Percentiles rank a stretch among this genome's conserved stretches.
Conservation (phyloP, 30 jellyfish, hydroid and myxozoan species). For the Catostylus mosaicus region DNA sequence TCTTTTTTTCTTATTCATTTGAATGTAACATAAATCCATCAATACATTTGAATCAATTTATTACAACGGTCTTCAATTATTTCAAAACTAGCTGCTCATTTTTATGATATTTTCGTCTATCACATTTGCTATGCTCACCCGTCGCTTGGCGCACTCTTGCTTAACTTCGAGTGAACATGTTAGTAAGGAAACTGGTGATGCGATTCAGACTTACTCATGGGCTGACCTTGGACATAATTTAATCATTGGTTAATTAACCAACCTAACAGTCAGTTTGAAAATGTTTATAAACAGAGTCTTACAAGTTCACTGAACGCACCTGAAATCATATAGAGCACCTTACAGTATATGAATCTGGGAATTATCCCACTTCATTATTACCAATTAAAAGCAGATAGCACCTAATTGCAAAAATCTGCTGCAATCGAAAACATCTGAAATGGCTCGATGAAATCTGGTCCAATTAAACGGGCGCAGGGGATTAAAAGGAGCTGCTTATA, state of each 20-base stretch:
- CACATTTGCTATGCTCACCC: slow-evolving; percentile 40
- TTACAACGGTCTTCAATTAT: background rate
- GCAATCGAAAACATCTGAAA: no score
- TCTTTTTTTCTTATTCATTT: slow-evolving; percentile 40
- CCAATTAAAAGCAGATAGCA: no score
- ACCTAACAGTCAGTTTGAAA: slow-evolving; percentile 40
- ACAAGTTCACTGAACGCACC: slow-evolving; percentile 38
- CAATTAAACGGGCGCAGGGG: no score
- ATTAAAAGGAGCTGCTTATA: no score
- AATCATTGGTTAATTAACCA: slow-evolving; percentile 46
- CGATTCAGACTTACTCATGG: slow-evolving; percentile 40
- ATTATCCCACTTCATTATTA: no score
- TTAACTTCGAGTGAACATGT: slow-evolving; percentile 59
- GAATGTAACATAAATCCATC: slow-evolving; percentile 15
- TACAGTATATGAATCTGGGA: no score
- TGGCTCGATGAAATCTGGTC: no score
- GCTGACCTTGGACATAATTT: slow-evolving; percentile 49
- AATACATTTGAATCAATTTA: no score
- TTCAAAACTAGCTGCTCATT: background rate
- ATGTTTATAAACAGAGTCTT: slow-evolving; percentile 47
- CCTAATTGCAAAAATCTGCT: no score
- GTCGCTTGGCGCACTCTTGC: slow-evolving; percentile 55
- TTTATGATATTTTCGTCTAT: background rate
- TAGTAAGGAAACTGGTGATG: slow-evolving; percentile 66
- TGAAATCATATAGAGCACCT: background rate